These are phyloP conservation scores for Leuciscus waleckii DNA, from an alignment of 2,797 vertebrate genomes.

Conservation along the genomic window DNA sequence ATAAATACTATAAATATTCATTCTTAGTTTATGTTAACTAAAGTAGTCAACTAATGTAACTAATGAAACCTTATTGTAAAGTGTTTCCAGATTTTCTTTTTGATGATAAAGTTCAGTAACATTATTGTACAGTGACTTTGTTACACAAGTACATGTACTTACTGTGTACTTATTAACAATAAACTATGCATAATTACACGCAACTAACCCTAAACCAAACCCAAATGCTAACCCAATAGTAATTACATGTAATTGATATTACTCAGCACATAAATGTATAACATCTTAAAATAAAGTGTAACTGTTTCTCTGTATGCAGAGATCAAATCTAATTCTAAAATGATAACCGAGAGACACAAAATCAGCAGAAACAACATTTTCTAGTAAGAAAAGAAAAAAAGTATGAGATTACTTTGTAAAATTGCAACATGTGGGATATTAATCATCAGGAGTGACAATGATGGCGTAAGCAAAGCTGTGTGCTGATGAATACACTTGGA, in stretches of 20 bases:
- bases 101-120: too few relatives aligned
- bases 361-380: neutral
- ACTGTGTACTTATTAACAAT: too few relatives aligned
- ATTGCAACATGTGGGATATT: neutral
- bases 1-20: too few relatives aligned
- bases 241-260: too few relatives aligned
- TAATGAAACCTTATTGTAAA: too few relatives aligned
- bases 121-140: neutral
- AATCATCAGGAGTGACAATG: neutral
- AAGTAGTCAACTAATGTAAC: too few relatives aligned
- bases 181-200: too few relatives aligned
- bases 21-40: too few relatives aligned
- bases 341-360: neutral
- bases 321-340: neutral
- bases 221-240: too few relatives aligned
- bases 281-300: neutral
- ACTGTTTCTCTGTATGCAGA: neutral
- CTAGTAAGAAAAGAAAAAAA: neutral
- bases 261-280: too few relatives aligned
- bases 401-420: neutral
- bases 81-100: too few relatives aligned
- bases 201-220: neutral
- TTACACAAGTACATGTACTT: too few relatives aligned
- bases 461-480: neutral
- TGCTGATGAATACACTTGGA: neutral